A percentile compares a stretch with the other conserved stretches of the same genome.
These are phyloP conservation scores for Tauraco erythrolophus DNA, from an alignment of 2,113 vertebrate genomes.

Conservation along the genomic window DNA sequence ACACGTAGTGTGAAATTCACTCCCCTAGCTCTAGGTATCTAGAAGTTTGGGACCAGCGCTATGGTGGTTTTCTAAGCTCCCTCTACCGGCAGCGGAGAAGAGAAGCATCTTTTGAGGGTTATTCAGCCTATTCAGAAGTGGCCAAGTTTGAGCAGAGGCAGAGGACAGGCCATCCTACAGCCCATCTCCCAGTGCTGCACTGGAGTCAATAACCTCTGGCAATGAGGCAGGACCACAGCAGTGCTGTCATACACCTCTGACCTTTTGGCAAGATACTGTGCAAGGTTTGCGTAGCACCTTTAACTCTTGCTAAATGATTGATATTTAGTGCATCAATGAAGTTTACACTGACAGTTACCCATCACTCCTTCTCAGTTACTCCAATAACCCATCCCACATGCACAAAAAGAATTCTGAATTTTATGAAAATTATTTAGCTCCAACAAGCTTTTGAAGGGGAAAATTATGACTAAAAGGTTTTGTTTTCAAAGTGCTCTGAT, in stretches of 20 bases:
- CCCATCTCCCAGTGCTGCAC: neutral
- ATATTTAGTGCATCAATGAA: neutral
- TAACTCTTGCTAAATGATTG: neutral
- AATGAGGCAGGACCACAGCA: neutral
- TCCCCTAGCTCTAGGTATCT: neutral
- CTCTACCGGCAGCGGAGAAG: neutral
- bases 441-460: neutral
- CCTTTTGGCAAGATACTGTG: neutral
- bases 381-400: neutral
- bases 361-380: neutral
- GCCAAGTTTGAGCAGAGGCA: rapidly evolving
- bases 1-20: neutral
- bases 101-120: neutral
- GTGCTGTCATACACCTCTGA: neutral
- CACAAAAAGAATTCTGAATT: neutral
- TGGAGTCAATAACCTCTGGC: neutral
- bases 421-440: neutral
- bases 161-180: neutral
- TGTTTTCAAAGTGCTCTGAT: neutral
- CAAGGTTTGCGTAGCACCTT: neutral
- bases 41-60: neutral
- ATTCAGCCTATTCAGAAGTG: neutral
- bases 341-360: neutral
- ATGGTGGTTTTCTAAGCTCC: neutral
- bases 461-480: neutral